Base-by-base conservation (phyloP, 2,888 invertebrate species). In the Zeuzera pyrina region DNA sequence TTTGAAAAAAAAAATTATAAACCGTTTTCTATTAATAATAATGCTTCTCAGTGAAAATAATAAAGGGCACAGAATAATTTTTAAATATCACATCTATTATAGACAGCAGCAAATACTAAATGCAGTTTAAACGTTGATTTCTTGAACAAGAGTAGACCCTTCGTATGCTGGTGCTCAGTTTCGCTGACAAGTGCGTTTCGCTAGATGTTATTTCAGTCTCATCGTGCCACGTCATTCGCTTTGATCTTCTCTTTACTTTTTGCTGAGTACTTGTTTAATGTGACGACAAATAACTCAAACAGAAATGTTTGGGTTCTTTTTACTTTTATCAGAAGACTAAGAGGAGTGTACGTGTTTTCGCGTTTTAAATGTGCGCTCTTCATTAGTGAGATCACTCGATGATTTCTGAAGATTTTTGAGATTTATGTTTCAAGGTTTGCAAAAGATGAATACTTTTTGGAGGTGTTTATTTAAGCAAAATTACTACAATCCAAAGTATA, bases 251-350 rank as follows among this genome's bases (percentile, higher is more conserved):
- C 56, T 61, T 61, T 55, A 67, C 77, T 76, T 81, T 81, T 79
- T 77, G 78, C 64, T 43, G 48, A 65, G 65, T 65, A 66, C 71
- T 76, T 57, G 70, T 71, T 74, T 79, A 73, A 78, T 77, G 77
- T 61, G 78, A 77, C 70, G 81, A 81, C 81, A 79, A 78, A 81
- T 78, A 79, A 76, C 70, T 77, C 72, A 72, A 73, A 66, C 68
- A 64, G 67, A 57, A 66, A 64, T 56, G 66, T 58, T 47, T 47
- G 49, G 7, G 57, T 50, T 67, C 63, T 70, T 77, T 77, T 73
- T 78, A 61, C 67, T 76, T 72, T 73, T 69, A 70, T 73, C 69
- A 60, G 58, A 55, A n/a, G n/a, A n/a, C n/a, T n/a, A n/a, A n/a
- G n/a, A 56, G 51, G 53, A 49, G 51, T 52, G 47, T 61, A 56